Conservation (phyloP, 2,113 vertebrate species). For the Numenius arquata region DNA sequence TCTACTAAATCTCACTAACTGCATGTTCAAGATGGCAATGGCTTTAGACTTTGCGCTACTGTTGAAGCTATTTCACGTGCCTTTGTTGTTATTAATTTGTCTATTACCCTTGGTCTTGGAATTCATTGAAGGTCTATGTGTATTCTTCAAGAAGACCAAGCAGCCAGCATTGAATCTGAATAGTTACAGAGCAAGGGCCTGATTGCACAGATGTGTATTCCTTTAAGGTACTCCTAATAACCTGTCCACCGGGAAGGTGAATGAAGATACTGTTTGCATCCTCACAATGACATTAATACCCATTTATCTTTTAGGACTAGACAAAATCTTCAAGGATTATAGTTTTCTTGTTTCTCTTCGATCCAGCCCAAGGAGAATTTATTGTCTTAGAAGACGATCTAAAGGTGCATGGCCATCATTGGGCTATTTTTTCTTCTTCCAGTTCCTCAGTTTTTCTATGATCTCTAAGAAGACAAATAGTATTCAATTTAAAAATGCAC, state of each 20-base stretch:
- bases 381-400: neutral
- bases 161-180: neutral
- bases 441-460: neutral
- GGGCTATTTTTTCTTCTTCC: neutral
- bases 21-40: neutral
- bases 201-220: neutral
- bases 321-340: neutral
- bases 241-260: neutral
- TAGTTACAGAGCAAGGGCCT: neutral
- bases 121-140: neutral
- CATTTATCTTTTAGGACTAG: neutral
- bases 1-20: neutral
- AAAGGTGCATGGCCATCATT: neutral
- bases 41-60: neutral
- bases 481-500: neutral
- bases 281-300: neutral
- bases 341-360: neutral
- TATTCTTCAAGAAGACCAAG: neutral
- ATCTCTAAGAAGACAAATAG: neutral
- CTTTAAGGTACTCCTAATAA: neutral
- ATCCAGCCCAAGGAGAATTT: neutral
- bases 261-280: neutral
- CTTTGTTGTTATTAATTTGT: neutral
- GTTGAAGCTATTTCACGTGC: neutral
- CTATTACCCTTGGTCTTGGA: neutral